Conservation (phyloP, 1,140 invertebrate species). For the Cydia amplana region DNA sequence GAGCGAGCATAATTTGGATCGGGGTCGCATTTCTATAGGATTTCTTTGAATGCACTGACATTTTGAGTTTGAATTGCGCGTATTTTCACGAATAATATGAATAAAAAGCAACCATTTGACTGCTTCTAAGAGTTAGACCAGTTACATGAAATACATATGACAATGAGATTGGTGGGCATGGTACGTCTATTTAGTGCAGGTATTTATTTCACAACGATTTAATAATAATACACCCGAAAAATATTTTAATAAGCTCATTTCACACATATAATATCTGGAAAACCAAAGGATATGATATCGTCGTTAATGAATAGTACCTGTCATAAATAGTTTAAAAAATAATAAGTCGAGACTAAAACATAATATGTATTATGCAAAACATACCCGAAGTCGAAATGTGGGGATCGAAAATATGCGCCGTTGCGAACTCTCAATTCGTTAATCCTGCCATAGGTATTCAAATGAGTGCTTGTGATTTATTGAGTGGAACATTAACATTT, state of each 20-base stretch:
- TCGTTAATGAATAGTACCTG: not conserved
- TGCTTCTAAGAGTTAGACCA: not conserved
- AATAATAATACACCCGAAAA: not conserved
- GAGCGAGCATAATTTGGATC: slow-evolving; percentile 76
- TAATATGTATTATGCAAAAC: slow-evolving; percentile 57
- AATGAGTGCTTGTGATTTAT: slow-evolving; percentile 80
- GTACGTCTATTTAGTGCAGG: too few species aligned
- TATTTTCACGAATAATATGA: slow-evolving; percentile 26
- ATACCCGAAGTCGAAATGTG: slow-evolving; percentile 53
- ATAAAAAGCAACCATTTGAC: slow-evolving; percentile 16
- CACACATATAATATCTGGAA: not conserved
- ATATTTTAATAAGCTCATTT: not conserved
- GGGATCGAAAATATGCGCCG: slow-evolving; percentile 45
- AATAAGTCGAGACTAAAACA: slow-evolving; percentile 47
- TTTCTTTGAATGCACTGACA: slow-evolving; percentile 54
- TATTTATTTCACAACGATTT: too few species aligned
- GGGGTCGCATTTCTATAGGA: slow-evolving; percentile 76
- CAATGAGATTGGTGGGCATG: not conserved
- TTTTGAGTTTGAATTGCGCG: slow-evolving; percentile 31
- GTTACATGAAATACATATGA: not conserved
- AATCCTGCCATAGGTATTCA: slow-evolving; percentile 77
- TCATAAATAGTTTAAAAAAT: slow-evolving; percentile 20
- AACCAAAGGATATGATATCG: not conserved
- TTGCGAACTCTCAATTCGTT: slow-evolving; percentile 71
- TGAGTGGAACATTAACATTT: slow-evolving; percentile 81